Conservation (phyloP, 2,797 vertebrate species). For the Rhabdophis nuchalis region DNA sequence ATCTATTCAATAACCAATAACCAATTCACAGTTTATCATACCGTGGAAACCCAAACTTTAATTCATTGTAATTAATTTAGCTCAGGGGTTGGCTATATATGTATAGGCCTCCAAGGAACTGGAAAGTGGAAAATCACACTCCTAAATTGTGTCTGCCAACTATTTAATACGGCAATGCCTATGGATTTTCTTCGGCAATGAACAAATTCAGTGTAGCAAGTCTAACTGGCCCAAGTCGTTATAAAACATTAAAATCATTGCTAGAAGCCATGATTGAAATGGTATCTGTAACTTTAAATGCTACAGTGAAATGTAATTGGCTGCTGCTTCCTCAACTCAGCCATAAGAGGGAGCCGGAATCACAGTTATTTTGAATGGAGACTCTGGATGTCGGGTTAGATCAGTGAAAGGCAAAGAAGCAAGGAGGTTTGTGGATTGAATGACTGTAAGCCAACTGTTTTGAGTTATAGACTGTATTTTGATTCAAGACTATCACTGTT, state of each 20-base stretch:
- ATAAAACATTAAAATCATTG: neutral
- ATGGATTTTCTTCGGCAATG: neutral
- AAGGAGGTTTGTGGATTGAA: no score
- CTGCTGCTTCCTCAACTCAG: no score
- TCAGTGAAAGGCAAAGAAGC: no score
- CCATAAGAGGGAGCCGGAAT: no score
- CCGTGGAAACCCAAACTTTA: neutral
- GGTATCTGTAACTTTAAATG: no score
- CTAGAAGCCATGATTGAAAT: no score
- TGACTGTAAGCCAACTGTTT: no score
- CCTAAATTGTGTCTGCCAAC: neutral
- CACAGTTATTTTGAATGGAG: no score
- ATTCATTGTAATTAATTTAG: neutral
- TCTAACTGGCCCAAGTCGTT: neutral
- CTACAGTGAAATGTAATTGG: no score
- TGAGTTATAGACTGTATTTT: no score
- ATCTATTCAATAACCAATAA: neutral
- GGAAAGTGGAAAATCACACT: neutral
- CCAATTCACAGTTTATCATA: neutral
- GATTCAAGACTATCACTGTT: no score
- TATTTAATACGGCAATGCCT: neutral
- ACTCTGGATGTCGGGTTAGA: no score
- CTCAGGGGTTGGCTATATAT: neutral
- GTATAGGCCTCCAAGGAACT: neutral
- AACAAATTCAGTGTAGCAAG: neutral